Base-by-base conservation (phyloP, 2,113 vertebrate species). In the Agelaius tricolor region DNA sequence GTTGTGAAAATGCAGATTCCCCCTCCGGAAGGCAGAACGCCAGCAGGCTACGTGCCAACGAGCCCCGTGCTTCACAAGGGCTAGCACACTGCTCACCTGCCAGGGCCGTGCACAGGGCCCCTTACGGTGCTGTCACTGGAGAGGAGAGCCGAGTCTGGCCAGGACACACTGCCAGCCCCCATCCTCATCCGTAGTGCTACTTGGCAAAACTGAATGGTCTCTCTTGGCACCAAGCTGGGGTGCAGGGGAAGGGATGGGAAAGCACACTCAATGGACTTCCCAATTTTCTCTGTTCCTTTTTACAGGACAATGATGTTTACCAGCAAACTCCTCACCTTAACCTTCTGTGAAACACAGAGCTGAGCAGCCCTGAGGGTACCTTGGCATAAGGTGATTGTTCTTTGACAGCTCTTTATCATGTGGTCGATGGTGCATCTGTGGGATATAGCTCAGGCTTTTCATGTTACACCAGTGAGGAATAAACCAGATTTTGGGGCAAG, bases 101-200 rank as follows among this genome's bases (percentile, higher is more conserved):
- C 72, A 4, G 61, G 35, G 49, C 73, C 11, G 0, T 3, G 46
- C 35, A 27, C 49, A 23, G 68, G 14, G 30, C 3, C 21, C 14
- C 44, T 27, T 0, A 1, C 0, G 0, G 26, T 2, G 35, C 80
- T 71, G 41, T 5, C 69, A 4, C 17, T 8, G 52, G 51, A 59
- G 57, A 57, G 31, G 26, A 61, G 57, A 28, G 46, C 61, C 33
- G 62, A 33, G 28, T 9, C 43, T 31, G 75, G 15, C 35, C 22
- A 6, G 67, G 68, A 39, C 33, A 10, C 26, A 0, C 33, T 6
- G 43, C 54, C 68, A 30, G 63, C 15, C 39, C 28, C 30, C 26
- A 4, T 10, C 23, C 47, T 20, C n/a, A 27, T 16, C 5, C 1
- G 10, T 19, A 15, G 52, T 1, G 10, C 24, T 23, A 15, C 76